Conservation (phyloP, 2,113 vertebrate species). For the Arenaria interpres region DNA sequence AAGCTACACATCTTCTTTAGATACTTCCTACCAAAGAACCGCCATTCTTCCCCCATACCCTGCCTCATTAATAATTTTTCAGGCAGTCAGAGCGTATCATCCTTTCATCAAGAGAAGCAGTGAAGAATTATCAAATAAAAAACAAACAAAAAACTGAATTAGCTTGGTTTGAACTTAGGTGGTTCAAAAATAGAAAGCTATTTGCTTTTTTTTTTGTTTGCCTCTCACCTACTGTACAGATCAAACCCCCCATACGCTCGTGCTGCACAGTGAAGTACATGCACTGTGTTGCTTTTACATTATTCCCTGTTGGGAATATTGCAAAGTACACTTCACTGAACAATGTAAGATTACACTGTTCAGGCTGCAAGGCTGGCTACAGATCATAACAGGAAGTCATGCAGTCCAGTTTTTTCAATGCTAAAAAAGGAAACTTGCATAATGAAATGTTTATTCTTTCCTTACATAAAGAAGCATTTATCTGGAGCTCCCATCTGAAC, state of each 20-base stretch:
- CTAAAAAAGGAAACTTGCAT: slow-evolving; percentile 59
- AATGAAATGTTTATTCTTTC: slow-evolving; percentile 54
- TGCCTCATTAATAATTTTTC: background rate
- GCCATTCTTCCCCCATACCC: background rate
- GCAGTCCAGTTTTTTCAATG: background rate
- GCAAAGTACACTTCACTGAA: background rate
- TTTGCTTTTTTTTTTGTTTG: background rate
- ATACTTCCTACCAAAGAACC: background rate
- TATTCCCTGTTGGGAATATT: background rate
- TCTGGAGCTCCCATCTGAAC: slow-evolving; percentile 13
- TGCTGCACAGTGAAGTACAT: background rate
- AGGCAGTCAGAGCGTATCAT: background rate
- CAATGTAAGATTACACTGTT: background rate
- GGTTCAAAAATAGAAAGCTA: background rate
- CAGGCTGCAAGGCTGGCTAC: slow-evolving; percentile 21
- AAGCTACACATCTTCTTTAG: background rate
- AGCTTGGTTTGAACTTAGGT: background rate
- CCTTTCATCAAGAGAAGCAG: background rate
- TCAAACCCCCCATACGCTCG: background rate
- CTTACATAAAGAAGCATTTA: slow-evolving; percentile 34
- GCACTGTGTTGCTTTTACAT: background rate
- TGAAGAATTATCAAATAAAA: background rate
- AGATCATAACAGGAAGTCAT: slow-evolving; percentile 36
- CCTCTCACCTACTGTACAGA: background rate
- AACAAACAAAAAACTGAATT: background rate